These are phyloP conservation scores for Eumacrocentrus americanus DNA, from an alignment of 2,888 invertebrate genomes.

Conservation along the genomic window DNA sequence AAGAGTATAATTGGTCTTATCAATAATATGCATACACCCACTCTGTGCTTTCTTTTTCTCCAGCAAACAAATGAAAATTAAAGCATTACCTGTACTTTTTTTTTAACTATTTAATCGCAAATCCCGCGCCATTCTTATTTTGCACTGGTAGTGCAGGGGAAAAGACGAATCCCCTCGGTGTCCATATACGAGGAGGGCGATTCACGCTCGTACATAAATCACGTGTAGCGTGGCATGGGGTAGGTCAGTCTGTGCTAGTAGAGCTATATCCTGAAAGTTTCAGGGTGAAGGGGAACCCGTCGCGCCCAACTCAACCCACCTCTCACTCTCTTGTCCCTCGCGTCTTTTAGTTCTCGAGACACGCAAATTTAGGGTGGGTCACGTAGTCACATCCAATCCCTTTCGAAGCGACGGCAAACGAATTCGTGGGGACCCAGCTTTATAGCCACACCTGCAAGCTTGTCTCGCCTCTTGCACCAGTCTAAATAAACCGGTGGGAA, in stretches of 20 bases:
- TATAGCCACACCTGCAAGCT: background rate
- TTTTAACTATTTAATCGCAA: constrained; percentile 16
- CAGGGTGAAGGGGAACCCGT: constrained; percentile 34
- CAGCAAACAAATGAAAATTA: background rate
- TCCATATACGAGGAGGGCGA: constrained; percentile 39
- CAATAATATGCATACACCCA: background rate
- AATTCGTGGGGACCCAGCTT: too few species aligned
- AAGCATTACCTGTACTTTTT: background rate
- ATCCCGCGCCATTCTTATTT: background rate
- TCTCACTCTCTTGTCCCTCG: constrained; percentile 11
- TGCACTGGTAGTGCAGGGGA: background rate
- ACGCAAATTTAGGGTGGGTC: constrained; percentile 59
- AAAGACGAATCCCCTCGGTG: constrained; percentile 35
- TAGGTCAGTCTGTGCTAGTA: constrained; percentile 53
- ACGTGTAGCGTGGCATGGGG: constrained; percentile 47
- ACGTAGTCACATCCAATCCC: constrained; percentile 27
- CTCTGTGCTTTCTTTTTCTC: background rate
- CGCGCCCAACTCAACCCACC: constrained; percentile 1
- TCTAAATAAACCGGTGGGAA: too few species aligned
- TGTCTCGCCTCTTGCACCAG: too few species aligned
- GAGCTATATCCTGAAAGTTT: constrained; percentile 50
- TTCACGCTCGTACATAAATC: constrained; percentile 54
- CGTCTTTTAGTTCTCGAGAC: constrained; percentile 46
- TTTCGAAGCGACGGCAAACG: too few species aligned
- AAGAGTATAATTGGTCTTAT: background rate